Conservation (phyloP, 2,888 invertebrate genomes). For the Ditula angustiorana region DNA sequence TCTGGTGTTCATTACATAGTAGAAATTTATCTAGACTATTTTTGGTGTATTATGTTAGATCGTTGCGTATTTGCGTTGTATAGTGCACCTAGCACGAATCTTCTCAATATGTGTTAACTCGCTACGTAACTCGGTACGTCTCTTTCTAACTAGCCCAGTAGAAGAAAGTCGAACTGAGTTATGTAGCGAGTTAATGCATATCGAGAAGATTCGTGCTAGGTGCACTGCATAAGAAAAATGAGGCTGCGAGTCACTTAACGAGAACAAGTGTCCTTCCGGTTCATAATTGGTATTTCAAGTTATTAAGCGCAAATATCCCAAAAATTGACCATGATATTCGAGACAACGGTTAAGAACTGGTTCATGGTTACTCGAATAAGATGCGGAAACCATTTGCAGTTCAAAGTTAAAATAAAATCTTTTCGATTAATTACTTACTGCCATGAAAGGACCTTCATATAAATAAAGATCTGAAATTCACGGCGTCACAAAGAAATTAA, state of each 20-base stretch:
- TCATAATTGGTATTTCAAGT: slow-evolving; percentile 17
- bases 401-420: slow-evolving; percentile 8
- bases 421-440: not conserved
- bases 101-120: too few relatives aligned
- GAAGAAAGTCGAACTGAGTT: too few relatives aligned
- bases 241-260: slow-evolving; percentile 21
- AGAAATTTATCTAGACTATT: not conserved
- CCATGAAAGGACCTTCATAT: not conserved
- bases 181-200: too few relatives aligned
- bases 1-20: not conserved
- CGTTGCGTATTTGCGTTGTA: slow-evolving; percentile 42
- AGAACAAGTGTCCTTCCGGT: slow-evolving; percentile 17
- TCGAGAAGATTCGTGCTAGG: too few relatives aligned
- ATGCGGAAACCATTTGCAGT: slow-evolving; percentile 50
- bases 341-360: slow-evolving; percentile 42
- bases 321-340: slow-evolving; percentile 33
- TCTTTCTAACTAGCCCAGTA: too few relatives aligned
- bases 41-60: slow-evolving; percentile 28
- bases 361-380: slow-evolving; percentile 53
- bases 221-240: not conserved
- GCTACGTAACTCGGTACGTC: too few relatives aligned
- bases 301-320: slow-evolving; percentile 12
- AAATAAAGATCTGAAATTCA: not conserved
- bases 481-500: not conserved
- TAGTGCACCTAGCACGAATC: too few relatives aligned